Evolutionary conservation across 2,888 invertebrate genomes (phyloP).

Genomic region (Protodeltote pygarga): DNA sequence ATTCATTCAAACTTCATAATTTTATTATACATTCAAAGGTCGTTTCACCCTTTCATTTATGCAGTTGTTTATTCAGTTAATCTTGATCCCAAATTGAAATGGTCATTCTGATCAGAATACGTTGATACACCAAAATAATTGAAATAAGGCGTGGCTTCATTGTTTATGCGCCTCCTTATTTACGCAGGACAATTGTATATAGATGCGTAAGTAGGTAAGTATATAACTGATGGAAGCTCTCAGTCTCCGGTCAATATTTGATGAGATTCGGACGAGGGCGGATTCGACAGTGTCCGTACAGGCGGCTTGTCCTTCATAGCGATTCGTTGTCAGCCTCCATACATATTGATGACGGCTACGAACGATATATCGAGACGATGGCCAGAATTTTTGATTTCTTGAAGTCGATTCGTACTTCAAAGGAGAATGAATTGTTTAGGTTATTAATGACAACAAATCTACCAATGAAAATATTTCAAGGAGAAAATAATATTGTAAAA

Average conservation of each 20-base stretch:
- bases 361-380: slow-evolving; percentile 22
- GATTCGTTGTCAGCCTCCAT: slow-evolving; percentile 40
- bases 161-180: slow-evolving; percentile 67
- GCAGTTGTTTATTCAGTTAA: slow-evolving; percentile 16
- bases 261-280: slow-evolving; percentile 75
- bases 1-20: background rate
- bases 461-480: too few species aligned
- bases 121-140: slow-evolving; percentile 45
- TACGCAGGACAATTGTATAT: slow-evolving; percentile 43
- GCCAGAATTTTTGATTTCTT: slow-evolving; percentile 12
- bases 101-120: slow-evolving; percentile 41
- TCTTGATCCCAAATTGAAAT: slow-evolving; percentile 24
- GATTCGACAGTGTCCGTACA: slow-evolving; percentile 50
- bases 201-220: slow-evolving; percentile 31
- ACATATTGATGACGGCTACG: slow-evolving; percentile 43
- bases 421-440: background rate
- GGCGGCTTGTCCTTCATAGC: slow-evolving; percentile 42
- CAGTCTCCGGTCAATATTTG: slow-evolving; percentile 79
- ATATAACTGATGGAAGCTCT: slow-evolving; percentile 62
- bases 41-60: slow-evolving; percentile 19
- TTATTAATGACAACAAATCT: too few species aligned
- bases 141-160: slow-evolving; percentile 57
- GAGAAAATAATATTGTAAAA: too few species aligned
- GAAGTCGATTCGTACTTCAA: background rate
- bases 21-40: slow-evolving; percentile 19